Base-by-base conservation (phyloP, 2,113 vertebrate species). In the Urocynchramus pylzowi region DNA sequence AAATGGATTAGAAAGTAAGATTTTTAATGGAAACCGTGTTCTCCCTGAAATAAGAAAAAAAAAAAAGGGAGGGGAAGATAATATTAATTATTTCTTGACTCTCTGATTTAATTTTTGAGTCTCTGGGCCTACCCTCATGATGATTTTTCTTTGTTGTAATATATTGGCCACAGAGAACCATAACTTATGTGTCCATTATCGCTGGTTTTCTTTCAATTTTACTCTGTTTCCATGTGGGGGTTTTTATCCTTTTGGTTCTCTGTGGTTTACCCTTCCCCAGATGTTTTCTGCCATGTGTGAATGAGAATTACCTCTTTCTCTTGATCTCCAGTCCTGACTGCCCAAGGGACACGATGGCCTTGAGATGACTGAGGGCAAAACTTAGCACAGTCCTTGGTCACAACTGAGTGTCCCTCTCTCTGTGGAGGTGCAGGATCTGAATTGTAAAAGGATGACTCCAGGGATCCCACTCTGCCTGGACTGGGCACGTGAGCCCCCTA, bases 401-500 rank as follows among this genome's bases (percentile, higher is more conserved):
- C 0, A 0, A 3, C 9, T 49, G 65, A 6, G 8, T 84, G 53
- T 76, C 23, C 23, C 3, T 5, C 3, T 70, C 16, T 49, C 23
- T 13, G 11, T 28, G 42, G 21, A 75, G 28, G 7, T 69, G 52
- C 19, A 67, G 39, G 41, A 71, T 71, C 18, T 73, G 37, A 57
- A 21, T 31, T 61, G 37, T 70, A 31, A 50, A 67, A 47, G 7
- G 10, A 31, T 74, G 10, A 13, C 26, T 69, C 63, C 41, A 69
- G 35, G 47, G 35, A 53, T 77, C n/a, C 26, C 53, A 18, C 37
- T 60, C 42, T 82, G 26, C 33, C 52, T 30, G 44, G 23, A 28
- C 33, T 7, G 4, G 21, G n/a, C 13, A 53, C 0, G 0, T 23
- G 11, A 75, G 11, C 18, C 6, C 30, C 31, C 9, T 20, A 70